A percentile compares a stretch with the other conserved stretches of the same genome.
Evolutionary conservation across 2,797 vertebrate species (phyloP).

Genomic region (Chromis chromis): DNA sequence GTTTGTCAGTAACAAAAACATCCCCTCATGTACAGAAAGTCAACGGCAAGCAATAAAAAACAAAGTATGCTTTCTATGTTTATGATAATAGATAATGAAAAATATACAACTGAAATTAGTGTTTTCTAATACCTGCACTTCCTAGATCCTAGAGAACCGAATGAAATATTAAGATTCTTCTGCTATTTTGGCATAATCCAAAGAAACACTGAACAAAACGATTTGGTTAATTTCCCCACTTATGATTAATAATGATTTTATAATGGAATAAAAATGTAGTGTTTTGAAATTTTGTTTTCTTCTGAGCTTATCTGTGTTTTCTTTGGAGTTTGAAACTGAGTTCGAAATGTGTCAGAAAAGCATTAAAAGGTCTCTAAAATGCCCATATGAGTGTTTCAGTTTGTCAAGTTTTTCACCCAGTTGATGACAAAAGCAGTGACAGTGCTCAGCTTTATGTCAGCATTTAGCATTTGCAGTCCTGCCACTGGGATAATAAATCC

Average conservation of each 20-base stretch:
- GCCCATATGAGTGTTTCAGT: slow-evolving; percentile 33
- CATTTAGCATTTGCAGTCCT: slow-evolving; percentile 21
- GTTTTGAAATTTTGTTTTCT: not conserved
- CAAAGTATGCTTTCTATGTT: slow-evolving; percentile 2
- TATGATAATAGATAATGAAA: slow-evolving; percentile 28
- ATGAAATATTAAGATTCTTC: slow-evolving; percentile 17
- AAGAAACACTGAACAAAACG: slow-evolving; percentile 31
- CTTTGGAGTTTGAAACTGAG: slow-evolving; percentile 60
- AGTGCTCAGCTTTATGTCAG: slow-evolving; percentile 19
- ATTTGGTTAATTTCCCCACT: slow-evolving; percentile 9
- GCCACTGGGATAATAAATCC: not conserved
- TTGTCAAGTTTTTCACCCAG: slow-evolving; percentile 5
- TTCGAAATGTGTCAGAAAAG: slow-evolving; percentile 18
- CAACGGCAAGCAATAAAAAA: slow-evolving; percentile 31
- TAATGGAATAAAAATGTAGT: slow-evolving; percentile 3
- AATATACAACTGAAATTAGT: slow-evolving; percentile 30
- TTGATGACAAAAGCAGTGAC: slow-evolving; percentile 25
- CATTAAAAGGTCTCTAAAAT: slow-evolving; percentile 52
- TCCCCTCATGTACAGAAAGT: slow-evolving; percentile 22
- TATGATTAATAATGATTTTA: slow-evolving; percentile 9
- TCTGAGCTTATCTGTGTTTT: slow-evolving; percentile 37
- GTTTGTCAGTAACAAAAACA: slow-evolving; percentile 25
- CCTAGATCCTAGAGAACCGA: slow-evolving; percentile 5
- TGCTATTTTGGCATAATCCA: slow-evolving; percentile 1
- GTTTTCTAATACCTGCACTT: slow-evolving; percentile 13